Conservation (phyloP, 1,140 invertebrate species). For the Lerema accius region DNA sequence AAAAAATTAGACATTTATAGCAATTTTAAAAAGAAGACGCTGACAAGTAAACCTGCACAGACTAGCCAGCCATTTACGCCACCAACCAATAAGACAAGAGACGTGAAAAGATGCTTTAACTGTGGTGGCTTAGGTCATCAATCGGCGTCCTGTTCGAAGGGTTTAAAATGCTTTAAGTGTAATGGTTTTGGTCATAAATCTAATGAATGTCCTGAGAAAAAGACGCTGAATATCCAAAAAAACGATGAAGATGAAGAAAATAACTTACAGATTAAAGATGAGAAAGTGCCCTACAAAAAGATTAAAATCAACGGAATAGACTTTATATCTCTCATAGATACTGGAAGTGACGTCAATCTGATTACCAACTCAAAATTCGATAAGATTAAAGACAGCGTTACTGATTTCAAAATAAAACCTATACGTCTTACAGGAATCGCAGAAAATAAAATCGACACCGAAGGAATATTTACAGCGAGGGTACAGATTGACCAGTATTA, state of each 20-base stretch:
- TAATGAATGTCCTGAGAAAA: no score
- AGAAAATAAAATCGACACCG: not conserved
- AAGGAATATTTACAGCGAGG: not conserved
- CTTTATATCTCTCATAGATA: constrained; percentile 28
- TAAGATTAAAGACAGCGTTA: not conserved
- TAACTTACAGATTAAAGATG: no score
- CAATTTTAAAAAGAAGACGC: not conserved
- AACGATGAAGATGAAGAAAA: no score
- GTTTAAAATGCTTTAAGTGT: constrained; percentile 47
- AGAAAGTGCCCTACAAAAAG: constrained; percentile 25
- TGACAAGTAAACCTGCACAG: no score
- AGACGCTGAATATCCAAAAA: constrained; percentile 26
- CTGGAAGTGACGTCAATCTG: constrained; percentile 38
- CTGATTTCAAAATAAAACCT: not conserved
- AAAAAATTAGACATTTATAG: constrained; percentile 43
- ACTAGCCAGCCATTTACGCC: no score
- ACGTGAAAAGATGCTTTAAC: constrained; percentile 40
- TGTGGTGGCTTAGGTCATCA: constrained; percentile 37
- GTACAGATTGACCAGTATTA: not conserved
- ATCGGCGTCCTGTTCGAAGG: constrained; percentile 31
- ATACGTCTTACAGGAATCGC: not conserved
- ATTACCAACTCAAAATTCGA: not conserved
- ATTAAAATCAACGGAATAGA: constrained; percentile 21
- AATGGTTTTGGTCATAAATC: constrained; percentile 38
- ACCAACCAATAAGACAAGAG: no score